phyloP scores from a whole-genome alignment of 2,888 invertebrate genomes.

The Abrostola triplasia region DNA sequence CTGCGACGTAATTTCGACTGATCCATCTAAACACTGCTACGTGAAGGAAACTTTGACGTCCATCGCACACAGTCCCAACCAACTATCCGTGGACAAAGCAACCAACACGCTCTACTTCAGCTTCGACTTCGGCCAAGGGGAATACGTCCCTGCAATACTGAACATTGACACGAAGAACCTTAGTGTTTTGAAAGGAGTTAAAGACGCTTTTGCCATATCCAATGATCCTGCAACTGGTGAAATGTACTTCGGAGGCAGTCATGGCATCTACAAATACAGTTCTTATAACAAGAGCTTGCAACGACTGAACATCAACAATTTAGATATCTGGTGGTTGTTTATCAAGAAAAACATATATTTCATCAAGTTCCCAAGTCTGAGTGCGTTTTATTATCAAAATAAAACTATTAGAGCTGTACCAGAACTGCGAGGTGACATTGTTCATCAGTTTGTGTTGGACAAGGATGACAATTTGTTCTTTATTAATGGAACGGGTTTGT shows the following conservation, averaged over 20 bases:
- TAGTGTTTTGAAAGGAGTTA: conserved; percentile 75
- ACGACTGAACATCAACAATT: conserved; percentile 66
- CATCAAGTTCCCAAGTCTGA: conserved; percentile 76
- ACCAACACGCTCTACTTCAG: conserved; percentile 78
- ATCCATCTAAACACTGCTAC: conserved; percentile 69
- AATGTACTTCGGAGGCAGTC: conserved; percentile 79
- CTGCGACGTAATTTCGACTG: conserved; percentile 66
- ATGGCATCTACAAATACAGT: conserved; percentile 78
- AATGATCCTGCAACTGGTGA: conserved; percentile 61
- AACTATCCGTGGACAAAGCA: conserved; percentile 71
- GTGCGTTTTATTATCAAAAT: conserved; percentile 70
- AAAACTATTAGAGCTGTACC: conserved; percentile 61
- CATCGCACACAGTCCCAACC: conserved; percentile 77
- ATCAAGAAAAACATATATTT: conserved; percentile 73
- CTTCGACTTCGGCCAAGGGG: conserved; percentile 78
- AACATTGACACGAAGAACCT: conserved; percentile 70
- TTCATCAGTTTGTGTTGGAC: conserved; percentile 79
- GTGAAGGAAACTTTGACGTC: conserved; percentile 70
- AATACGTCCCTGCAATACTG: conserved; percentile 73
- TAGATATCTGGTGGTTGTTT: conserved; percentile 81
- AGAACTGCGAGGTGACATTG: conserved; percentile 58
- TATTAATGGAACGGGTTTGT: conserved; percentile 76
- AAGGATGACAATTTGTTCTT: conserved; percentile 71
- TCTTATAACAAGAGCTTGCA: conserved; percentile 61
- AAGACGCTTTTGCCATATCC: conserved; percentile 79